Percentiles rank a stretch among this genome's conserved stretches.
Evolutionary conservation across 2,888 invertebrate genomes (phyloP).

Genomic region (Pammene fasciana): DNA sequence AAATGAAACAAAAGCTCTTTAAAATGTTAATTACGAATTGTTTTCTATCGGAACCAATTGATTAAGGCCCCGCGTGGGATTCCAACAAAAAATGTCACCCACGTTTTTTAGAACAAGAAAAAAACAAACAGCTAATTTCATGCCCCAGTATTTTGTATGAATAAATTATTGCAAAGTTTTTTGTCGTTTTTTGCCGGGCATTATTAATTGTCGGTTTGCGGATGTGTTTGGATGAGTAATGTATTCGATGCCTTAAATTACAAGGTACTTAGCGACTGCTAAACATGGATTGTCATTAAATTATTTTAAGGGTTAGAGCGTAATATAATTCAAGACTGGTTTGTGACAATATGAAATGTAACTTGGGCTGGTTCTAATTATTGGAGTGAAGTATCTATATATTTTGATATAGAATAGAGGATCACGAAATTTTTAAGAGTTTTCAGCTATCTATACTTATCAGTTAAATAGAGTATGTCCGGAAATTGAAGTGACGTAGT

Average conservation of each 20-base stretch:
- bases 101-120: constrained; percentile 56
- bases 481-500: no score
- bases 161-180: constrained; percentile 53
- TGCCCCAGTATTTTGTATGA: constrained; percentile 60
- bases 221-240: constrained; percentile 24
- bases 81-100: constrained; percentile 72
- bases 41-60: constrained; percentile 55
- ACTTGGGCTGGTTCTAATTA: no score
- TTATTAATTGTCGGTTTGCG: constrained; percentile 31
- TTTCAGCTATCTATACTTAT: no score
- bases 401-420: no score
- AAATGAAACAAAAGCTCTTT: constrained; percentile 34
- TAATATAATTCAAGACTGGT: background rate
- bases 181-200: constrained; percentile 46
- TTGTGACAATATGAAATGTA: background rate
- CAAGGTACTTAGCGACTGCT: constrained; percentile 6
- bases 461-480: no score
- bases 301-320: background rate
- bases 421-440: no score
- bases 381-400: no score
- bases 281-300: background rate
- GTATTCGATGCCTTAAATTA: constrained; percentile 11
- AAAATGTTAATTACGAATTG: constrained; percentile 38
- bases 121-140: constrained; percentile 68
- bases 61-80: constrained; percentile 64